Evolutionary conservation across 2,113 vertebrate species (phyloP).

Genomic region (Anser cygnoides): DNA sequence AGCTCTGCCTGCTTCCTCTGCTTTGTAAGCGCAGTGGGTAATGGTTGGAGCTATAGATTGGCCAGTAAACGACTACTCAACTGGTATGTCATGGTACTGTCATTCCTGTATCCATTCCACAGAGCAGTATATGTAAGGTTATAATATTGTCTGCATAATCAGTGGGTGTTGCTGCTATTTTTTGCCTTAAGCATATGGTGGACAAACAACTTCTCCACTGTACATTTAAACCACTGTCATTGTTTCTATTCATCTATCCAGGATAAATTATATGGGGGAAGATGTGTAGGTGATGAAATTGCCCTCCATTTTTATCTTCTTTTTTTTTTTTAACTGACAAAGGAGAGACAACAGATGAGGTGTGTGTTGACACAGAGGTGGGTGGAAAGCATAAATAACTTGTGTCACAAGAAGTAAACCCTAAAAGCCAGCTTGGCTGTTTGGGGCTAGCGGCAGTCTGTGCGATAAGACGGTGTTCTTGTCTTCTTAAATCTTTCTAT

Average conservation of each 20-base stretch:
- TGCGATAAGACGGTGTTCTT: not conserved
- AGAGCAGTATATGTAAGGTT: not conserved
- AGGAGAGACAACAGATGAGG: not conserved
- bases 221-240: slow-evolving; percentile 27
- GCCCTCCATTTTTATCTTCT: slow-evolving; percentile 9
- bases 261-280: slow-evolving; percentile 43
- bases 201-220: slow-evolving; percentile 39
- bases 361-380: not conserved
- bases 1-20: not conserved
- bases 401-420: slow-evolving; percentile 1
- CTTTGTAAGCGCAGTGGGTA: not conserved
- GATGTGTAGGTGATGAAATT: slow-evolving; percentile 49
- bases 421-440: not conserved
- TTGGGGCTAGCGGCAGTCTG: not conserved
- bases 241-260: not conserved
- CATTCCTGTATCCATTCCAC: slow-evolving; percentile 7
- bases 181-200: slow-evolving; percentile 13
- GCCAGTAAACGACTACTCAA: not conserved
- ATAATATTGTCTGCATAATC: slow-evolving; percentile 34
- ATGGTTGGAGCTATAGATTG: slow-evolving; percentile 21
- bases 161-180: slow-evolving; percentile 41
- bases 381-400: slow-evolving; percentile 41
- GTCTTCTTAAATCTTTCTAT: slow-evolving; percentile 4
- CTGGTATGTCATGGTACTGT: not conserved
- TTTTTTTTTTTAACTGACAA: not conserved